Percentiles rank a stretch among this genome's conserved stretches.
Evolutionary conservation across 2,113 vertebrate genomes (phyloP).

Genomic region (Laticauda colubrina): DNA sequence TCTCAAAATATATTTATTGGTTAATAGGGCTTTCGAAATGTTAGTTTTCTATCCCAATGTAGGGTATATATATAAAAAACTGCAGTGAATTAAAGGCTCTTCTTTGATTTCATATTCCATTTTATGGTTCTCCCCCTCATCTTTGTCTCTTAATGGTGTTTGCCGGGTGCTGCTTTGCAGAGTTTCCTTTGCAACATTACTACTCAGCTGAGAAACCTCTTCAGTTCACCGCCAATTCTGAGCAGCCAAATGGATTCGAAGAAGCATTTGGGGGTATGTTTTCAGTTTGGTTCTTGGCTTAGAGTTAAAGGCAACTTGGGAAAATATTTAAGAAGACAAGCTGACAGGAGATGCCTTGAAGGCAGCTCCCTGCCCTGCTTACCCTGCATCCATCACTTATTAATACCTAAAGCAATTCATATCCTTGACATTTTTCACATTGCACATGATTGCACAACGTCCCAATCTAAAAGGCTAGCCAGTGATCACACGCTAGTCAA

Average conservation of each 20-base stretch:
- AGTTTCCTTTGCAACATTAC: background rate
- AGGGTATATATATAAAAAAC: background rate
- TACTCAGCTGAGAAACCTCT: background rate
- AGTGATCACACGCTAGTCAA: background rate
- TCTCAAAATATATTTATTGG: background rate
- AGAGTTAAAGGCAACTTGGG: background rate
- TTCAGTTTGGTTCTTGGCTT: background rate
- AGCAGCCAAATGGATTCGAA: too few relatives aligned
- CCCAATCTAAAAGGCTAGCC: background rate
- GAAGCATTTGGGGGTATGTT: background rate
- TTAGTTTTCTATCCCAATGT: background rate
- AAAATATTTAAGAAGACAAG: background rate
- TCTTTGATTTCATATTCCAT: background rate
- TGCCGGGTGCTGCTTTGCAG: conserved; percentile 17
- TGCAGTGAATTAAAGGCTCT: background rate
- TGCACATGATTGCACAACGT: background rate
- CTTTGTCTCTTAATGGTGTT: background rate
- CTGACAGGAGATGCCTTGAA: background rate
- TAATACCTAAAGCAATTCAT: background rate
- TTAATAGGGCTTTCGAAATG: background rate
- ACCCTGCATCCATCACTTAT: too few relatives aligned
- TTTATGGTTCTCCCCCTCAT: background rate
- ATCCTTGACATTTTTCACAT: background rate
- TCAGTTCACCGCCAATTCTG: background rate
- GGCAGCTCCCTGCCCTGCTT: background rate